phyloP scores from a whole-genome alignment of 1,140 invertebrate genomes.

The Panagrolaimus sp. region DNA sequence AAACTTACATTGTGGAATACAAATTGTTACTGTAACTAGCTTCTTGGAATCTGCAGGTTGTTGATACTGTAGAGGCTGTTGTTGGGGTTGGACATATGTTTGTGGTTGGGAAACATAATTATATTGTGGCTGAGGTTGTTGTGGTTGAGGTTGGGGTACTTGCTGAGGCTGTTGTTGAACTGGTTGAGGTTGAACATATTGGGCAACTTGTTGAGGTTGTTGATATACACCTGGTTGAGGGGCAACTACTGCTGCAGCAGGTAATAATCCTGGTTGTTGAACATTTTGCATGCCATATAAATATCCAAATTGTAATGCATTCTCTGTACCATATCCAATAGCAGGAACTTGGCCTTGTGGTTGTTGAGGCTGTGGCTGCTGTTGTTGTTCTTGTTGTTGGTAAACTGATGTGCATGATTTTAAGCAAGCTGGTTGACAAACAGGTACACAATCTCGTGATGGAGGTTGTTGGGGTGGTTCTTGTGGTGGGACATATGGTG shows the following conservation, averaged over 20 bases:
- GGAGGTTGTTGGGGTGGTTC: not conserved
- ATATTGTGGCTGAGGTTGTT: not conserved
- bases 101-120: not conserved
- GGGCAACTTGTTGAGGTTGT: not conserved
- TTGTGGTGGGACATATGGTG: not conserved
- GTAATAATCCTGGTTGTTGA: not conserved
- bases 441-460: not conserved
- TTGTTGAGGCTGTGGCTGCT: not conserved
- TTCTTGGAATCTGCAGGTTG: not conserved
- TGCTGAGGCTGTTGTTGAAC: constrained; percentile 6
- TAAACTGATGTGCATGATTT: constrained; percentile 7
- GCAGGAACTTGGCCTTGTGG: too few relatives aligned
- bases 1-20: constrained; percentile 1
- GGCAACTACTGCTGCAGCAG: not conserved
- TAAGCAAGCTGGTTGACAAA: constrained; percentile 13
- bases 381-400: not conserved
- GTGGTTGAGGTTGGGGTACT: not conserved
- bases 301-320: not conserved
- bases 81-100: not conserved
- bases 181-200: not conserved
- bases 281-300: not conserved
- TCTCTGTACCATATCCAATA: not conserved
- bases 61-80: not conserved
- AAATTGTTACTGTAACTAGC: not conserved
- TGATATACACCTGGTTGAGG: not conserved